phyloP scores from a whole-genome alignment of 2,888 invertebrate species.

The Thumatha senex region DNA sequence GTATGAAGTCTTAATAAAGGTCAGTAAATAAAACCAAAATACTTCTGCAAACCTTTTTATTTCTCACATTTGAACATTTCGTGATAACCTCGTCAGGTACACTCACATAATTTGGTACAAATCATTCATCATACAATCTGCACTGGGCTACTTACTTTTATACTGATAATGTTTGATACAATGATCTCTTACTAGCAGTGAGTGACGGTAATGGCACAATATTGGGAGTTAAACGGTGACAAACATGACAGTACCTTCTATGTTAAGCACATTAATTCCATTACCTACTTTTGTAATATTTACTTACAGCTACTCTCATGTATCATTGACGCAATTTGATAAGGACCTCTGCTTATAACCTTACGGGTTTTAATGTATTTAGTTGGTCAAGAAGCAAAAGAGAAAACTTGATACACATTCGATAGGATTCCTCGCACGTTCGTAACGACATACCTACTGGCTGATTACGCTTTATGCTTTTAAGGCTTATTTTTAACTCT shows the following conservation, averaged over 20 bases:
- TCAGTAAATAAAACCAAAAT: conserved; percentile 30
- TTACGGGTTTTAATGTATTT: too few species aligned
- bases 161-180: conserved; percentile 23
- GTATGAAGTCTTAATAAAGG: too few species aligned
- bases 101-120: conserved; percentile 53
- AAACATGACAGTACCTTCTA: neutral
- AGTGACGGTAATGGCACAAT: conserved; percentile 33
- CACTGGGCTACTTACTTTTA: conserved; percentile 40
- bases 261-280: neutral
- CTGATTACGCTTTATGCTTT: too few species aligned
- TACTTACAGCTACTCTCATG: too few species aligned
- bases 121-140: conserved; percentile 32
- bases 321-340: too few species aligned
- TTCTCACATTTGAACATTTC: conserved; percentile 70
- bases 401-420: too few species aligned
- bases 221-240: conserved; percentile 11
- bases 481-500: too few species aligned
- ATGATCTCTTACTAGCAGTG: conserved; percentile 11
- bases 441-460: too few species aligned
- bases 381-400: too few species aligned
- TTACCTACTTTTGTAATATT: neutral
- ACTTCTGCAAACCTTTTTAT: conserved; percentile 61
- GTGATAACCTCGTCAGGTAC: conserved; percentile 67
- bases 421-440: too few species aligned
- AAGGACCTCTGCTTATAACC: too few species aligned